Evolutionary conservation across 2,113 vertebrate species (phyloP), one percentile per base, ranked within the genome.

Genomic region (Maccullochella peelii): DNA sequence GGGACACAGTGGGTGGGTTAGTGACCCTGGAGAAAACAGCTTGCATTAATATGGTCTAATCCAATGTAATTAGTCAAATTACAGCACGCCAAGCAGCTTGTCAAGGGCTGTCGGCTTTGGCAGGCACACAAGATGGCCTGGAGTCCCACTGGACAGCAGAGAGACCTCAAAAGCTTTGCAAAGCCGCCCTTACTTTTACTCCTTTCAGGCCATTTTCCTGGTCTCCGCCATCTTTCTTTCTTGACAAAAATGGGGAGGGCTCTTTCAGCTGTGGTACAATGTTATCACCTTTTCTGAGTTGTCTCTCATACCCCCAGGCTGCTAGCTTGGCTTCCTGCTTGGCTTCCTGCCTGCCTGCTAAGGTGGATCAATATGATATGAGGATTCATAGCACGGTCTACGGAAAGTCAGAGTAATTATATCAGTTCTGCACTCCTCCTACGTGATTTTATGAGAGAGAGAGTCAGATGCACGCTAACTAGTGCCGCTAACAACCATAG

Each of bases 1-100:
- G 78, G 67, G 96, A 95, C 95, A 77, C 83, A 96, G 93, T 96
- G 96, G 95, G 96, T 95, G 96, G 97, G 97, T 97, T 97, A 96
- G 94, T 97, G 97, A 96, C 97, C 97, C 96, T 94, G 92, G 96
- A 97, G 97, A 97, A 97, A 99, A 98, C 97, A 98, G 97, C 97
- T 98, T 98, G 97, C 97, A 97, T 98, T 99, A 98, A 98, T 98
- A 98, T 97, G 97, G 95, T 97, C 95, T 98, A 99, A 99, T 98
- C 98, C 97, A 93, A 94, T 95, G 96, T 97, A 98, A 99, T 99
- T 99, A 99, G 97, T 98, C 97, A 98, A 98, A 99, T 98, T 96
- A 97, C 96, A 95, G 96, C 97, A 96, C 88, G 96, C 97, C 95
- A 90, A 97, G 96, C 97, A 92, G 97, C 97, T 97, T 97, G 97